phyloP scores from a whole-genome alignment of 1,140 invertebrate species.

The Drosophila melanica region DNA sequence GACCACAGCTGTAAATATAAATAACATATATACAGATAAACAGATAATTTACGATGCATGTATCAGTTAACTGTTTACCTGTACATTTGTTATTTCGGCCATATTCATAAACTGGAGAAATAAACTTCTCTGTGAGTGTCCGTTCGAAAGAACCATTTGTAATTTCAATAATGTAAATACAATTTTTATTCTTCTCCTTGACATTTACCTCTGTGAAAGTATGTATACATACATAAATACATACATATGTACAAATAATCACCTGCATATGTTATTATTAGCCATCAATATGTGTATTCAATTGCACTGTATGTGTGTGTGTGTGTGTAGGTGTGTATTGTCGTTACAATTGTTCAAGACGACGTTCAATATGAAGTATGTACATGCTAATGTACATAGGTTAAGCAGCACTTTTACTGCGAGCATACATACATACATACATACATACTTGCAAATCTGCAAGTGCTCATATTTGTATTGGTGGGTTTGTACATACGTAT shows the following conservation, averaged over 20 bases:
- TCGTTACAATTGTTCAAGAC: background rate
- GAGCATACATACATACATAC: too few species aligned
- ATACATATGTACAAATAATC: background rate
- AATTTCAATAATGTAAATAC: too few species aligned
- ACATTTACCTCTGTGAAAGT: background rate
- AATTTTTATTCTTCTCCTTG: background rate
- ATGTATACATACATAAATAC: background rate
- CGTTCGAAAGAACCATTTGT: too few species aligned
- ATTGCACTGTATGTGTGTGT: background rate
- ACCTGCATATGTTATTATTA: background rate
- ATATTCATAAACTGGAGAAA: too few species aligned
- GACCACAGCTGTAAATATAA: too few species aligned
- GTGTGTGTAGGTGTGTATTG: background rate
- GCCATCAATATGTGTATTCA: background rate
- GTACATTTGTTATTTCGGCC: too few species aligned
- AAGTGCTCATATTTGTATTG: background rate
- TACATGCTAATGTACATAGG: background rate
- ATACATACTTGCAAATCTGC: background rate
- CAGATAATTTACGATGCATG: too few species aligned
- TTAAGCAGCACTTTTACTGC: background rate
- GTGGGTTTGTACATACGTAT: background rate
- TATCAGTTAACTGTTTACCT: too few species aligned
- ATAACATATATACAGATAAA: too few species aligned
- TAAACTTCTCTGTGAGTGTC: too few species aligned
- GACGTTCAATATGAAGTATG: background rate